Base-by-base conservation (phyloP, 2,888 invertebrate genomes). In the Lutraria lutraria region DNA sequence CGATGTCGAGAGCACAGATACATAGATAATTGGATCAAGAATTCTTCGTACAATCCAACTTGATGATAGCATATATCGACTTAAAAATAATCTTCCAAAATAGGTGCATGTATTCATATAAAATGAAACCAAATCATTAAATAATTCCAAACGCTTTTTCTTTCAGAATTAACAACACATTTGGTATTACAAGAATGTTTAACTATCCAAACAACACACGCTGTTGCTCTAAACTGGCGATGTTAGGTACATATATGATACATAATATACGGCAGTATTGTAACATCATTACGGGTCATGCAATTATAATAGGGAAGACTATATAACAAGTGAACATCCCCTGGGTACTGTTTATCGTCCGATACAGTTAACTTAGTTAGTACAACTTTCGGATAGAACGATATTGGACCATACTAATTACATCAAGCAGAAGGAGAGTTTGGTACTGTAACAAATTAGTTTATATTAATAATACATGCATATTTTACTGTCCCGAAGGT, bases 391-490 rank as follows among this genome's bases (percentile, higher is more conserved):
- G 76, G 76, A 76, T 76, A 34, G 76, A 31, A 34, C 34, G 16
- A 15, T 31, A 13, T 76, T 31, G 29, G 34, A 19, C 31, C 15
- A 34, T 76, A 34, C 15, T 76, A 76, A 76, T 76, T 34, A 76
- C 16, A 76, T 76, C 31, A 76, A 31, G 34, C 76, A 15, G 16
- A 4, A 31, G 31, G 13, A 31, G 29, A 31, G 76, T 76, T 76
- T 31, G 31, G 34, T 25, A 76, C 31, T 31, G 29, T 68, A 31
- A 76, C 76, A 34, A 84, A 84, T 76, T 84, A 84, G 84, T 53
- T 84, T 84, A 76, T 76, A 84, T 84, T 84, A 84, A 84, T 84
- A 76, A 54, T 84, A 52, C 53, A 84, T 68, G 84, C 76, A 76
- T 29, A 84, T 76, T 81, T 52, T 52, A 29, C 31, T 76, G 19